phyloP scores from a whole-genome alignment of 2,888 invertebrate species.

The Luperina nickerlii region DNA sequence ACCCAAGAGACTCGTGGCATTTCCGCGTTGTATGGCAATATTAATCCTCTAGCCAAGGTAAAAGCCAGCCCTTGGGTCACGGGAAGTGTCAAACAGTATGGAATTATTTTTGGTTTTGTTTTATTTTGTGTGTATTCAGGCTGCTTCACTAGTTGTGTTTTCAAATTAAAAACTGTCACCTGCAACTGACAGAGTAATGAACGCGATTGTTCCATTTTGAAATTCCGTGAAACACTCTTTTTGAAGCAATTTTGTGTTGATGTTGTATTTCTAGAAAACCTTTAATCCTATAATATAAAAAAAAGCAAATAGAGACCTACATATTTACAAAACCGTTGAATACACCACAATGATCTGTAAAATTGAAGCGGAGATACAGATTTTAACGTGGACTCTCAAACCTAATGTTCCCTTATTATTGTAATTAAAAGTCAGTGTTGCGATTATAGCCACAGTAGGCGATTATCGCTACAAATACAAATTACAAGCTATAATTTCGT shows the following conservation, averaged over 20 bases:
- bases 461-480: slow-evolving; percentile 40
- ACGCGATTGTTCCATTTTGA: background rate
- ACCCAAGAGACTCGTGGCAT: background rate
- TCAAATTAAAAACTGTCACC: background rate
- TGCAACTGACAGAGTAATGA: background rate
- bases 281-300: background rate
- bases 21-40: background rate
- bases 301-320: slow-evolving; percentile 20
- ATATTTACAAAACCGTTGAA: slow-evolving; percentile 35
- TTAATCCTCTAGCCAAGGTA: background rate
- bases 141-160: background rate
- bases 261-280: background rate
- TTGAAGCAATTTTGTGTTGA: background rate
- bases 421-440: slow-evolving; percentile 55
- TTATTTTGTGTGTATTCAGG: background rate
- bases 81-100: background rate
- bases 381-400: slow-evolving; percentile 31
- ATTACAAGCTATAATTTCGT: slow-evolving; percentile 17
- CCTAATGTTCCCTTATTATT: slow-evolving; percentile 37
- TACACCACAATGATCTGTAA: slow-evolving; percentile 37
- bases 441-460: slow-evolving; percentile 40
- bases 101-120: background rate
- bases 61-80: background rate
- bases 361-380: slow-evolving; percentile 48
- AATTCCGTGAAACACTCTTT: background rate